Conservation (phyloP, 1,140 invertebrate species). For the Ceratina australensis region DNA sequence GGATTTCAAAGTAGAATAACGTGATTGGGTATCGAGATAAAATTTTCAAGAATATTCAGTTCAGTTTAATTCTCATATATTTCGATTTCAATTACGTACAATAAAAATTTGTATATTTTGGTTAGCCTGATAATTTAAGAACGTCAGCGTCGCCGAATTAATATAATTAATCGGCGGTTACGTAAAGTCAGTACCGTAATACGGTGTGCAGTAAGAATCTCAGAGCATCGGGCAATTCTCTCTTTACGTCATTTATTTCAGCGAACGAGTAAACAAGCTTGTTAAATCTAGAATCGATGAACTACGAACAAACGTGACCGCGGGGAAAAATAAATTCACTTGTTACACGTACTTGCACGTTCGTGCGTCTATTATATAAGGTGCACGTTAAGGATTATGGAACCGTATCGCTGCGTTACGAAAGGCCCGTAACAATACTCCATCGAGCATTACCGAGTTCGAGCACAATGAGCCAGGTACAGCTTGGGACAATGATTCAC, state of each 20-base stretch:
- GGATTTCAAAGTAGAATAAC: too few species aligned
- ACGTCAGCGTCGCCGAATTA: not conserved
- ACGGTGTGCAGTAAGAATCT: not conserved
- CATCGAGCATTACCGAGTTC: not conserved
- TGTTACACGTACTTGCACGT: constrained; percentile 14
- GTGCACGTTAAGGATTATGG: constrained; percentile 25
- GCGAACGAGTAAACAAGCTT: constrained; percentile 27
- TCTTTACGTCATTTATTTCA: constrained; percentile 39
- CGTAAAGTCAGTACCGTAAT: not conserved
- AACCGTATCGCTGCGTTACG: constrained; percentile 19
- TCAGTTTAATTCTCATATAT: too few species aligned
- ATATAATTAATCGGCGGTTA: constrained; percentile 16
- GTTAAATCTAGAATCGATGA: constrained; percentile 33
- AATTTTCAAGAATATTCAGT: too few species aligned
- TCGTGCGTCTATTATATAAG: constrained; percentile 23
- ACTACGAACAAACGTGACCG: not conserved
- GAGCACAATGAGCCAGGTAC: too few species aligned
- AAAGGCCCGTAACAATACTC: constrained; percentile 2
- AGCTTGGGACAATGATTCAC: too few species aligned
- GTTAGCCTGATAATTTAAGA: not conserved
- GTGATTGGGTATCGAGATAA: too few species aligned
- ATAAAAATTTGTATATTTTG: too few species aligned
- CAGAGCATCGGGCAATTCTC: not conserved
- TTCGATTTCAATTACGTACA: too few species aligned
- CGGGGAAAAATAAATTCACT: constrained; percentile 30